Evolutionary conservation across 2,113 vertebrate genomes (phyloP).

Genomic region (Ceyx margarethae): DNA sequence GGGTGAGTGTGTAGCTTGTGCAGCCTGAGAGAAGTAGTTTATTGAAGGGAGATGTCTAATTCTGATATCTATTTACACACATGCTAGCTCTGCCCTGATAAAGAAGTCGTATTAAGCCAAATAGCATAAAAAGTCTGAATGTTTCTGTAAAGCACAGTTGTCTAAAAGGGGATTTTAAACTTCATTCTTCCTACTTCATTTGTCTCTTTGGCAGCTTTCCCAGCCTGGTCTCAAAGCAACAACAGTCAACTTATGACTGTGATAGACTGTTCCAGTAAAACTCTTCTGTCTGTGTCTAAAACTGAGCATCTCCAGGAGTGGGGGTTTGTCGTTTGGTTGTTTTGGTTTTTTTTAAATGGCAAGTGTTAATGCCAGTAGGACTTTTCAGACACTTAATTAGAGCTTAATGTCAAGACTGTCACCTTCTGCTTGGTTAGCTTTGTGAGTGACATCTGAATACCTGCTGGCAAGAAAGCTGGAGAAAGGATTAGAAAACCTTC

Average conservation of each 20-base stretch:
- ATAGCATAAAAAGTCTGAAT: not conserved
- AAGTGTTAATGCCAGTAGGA: not conserved
- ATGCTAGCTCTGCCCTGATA: constrained; percentile 3
- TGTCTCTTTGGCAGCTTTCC: constrained; percentile 55
- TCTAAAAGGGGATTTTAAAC: constrained; percentile 25
- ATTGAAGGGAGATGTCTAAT: constrained; percentile 21
- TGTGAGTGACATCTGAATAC: not conserved
- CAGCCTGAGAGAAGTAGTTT: constrained; percentile 11
- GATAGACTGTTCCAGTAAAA: constrained; percentile 42
- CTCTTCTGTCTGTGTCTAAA: not conserved
- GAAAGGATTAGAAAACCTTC: not conserved
- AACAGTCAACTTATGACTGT: constrained; percentile 16
- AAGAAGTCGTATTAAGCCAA: constrained; percentile 25
- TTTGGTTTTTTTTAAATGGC: not conserved
- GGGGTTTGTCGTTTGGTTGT: not conserved
- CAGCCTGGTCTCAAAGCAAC: constrained; percentile 26
- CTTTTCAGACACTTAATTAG: not conserved
- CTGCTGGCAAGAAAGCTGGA: not conserved
- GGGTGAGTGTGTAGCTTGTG: not conserved
- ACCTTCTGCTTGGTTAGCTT: not conserved
- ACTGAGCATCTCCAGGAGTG: constrained; percentile 20
- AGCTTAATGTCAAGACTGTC: not conserved
- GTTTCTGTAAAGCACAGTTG: constrained; percentile 36
- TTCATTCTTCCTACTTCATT: constrained; percentile 15
- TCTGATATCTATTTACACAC: not conserved